Base-by-base conservation (phyloP, 2,888 invertebrate species). In the Catocala sponsa region DNA sequence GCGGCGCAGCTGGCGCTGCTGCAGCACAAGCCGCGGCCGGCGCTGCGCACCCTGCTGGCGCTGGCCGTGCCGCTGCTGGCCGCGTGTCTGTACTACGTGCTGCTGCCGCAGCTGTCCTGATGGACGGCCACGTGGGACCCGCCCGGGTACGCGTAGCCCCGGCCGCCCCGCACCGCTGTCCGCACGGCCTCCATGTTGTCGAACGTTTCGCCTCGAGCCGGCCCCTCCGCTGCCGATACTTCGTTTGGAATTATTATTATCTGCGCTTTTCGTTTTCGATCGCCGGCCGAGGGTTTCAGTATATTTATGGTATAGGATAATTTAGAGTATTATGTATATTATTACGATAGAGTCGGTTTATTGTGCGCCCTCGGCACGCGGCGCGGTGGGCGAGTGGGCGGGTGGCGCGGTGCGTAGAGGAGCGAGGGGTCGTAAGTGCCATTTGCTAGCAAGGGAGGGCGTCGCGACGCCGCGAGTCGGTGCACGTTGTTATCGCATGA, bases 21-120 rank as follows among this genome's bases (percentile, higher is more conserved):
- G 80, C 95, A 95, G 78, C 91, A 92, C 78, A 96, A 96, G 62
- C 46, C 59, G 53, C 93, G 91, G 25, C 25, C 35, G 35, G 1
- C 35, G 35, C 35, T 38, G 9, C 35, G 35, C 35, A 38, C 7
- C 6, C 35, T 38, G 9, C 35, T 96, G 70, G 95, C 95, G 69
- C 94, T 77, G 55, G 60, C 59, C 52, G 62, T 96, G 52, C 65
- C 95, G 68, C 96, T 96, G 44, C 83, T 96, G 72, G 88, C 95
- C 67, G 95, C 95, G 5, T 59, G 95, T 68, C 86, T 96, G 43
- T 96, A 95, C 95, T 92, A 95, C 90, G 87, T 96, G 76, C 87
- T 96, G 77, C 94, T 95, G 78, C 95, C 95, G 12, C 91, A 94
- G 87, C 84, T 95, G 79, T 96, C 96, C 90, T 96, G 96, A 96